These are phyloP conservation scores for Nesidiocoris tenuis DNA, from an alignment of 2,888 invertebrate genomes.

Conservation along the genomic window DNA sequence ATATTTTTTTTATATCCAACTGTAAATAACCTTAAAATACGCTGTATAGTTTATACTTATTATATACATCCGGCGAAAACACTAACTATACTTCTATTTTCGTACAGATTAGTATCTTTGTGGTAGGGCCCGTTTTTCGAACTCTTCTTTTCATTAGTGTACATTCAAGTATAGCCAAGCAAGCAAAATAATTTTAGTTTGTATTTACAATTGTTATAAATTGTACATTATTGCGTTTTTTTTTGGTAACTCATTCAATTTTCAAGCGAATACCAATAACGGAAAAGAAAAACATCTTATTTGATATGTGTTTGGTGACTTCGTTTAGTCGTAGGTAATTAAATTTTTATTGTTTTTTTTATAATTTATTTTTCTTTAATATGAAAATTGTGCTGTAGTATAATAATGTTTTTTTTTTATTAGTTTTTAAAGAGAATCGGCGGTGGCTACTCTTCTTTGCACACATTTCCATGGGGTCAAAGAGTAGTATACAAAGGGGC, in stretches of 20 bases:
- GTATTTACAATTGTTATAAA: constrained; percentile 43
- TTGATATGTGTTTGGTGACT: constrained; percentile 39
- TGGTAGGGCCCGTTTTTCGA: constrained; percentile 48
- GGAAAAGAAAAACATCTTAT: constrained; percentile 6
- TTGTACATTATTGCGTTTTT: constrained; percentile 36
- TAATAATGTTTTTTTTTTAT: constrained; percentile 2
- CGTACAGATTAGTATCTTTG: constrained; percentile 45
- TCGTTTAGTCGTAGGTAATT: constrained; percentile 13
- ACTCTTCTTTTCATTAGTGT: constrained; percentile 45
- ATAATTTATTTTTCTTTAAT: constrained; percentile 28
- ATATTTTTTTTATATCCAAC: constrained; percentile 16
- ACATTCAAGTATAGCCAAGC: constrained; percentile 47
- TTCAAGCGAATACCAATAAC: constrained; percentile 5
- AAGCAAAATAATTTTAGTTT: constrained; percentile 45
- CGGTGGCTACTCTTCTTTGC: background rate
- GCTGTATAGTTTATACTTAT: constrained; percentile 37
- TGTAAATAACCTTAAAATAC: constrained; percentile 40
- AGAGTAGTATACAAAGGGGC: constrained; percentile 7
- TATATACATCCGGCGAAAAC: constrained; percentile 45
- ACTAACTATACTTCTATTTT: constrained; percentile 47
- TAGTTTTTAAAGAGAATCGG: constrained; percentile 19
- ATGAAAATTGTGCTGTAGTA: constrained; percentile 31
- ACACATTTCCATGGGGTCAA: background rate
- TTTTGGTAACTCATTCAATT: constrained; percentile 11
- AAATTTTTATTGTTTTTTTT: constrained; percentile 5